Base-by-base conservation (phyloP, 1,140 invertebrate species). In the Drosophila kohkoa region DNA sequence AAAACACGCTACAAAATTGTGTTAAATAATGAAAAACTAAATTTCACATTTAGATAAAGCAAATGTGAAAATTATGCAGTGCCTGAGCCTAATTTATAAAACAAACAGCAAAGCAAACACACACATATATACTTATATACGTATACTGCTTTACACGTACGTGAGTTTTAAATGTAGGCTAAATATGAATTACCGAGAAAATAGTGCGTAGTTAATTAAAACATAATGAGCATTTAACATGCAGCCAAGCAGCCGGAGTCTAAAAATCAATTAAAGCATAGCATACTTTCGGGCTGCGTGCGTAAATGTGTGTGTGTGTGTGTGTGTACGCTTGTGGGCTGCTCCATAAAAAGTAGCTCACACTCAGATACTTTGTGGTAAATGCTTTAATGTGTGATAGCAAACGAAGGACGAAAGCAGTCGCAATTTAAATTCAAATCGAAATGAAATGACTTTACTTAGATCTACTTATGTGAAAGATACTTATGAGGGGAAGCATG, bases 21-120 rank as follows among this genome's bases (percentile, higher is more conserved):
- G 74, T 88, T 77, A 87, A 87, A 87, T 87, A 90, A 90, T 90
- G 82, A 87, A 90, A 90, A 81, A 81, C 82, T 90, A 90, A 90
- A 90, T 87, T 90, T 77, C 63, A 62, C 87, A 90, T 90, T 90
- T 79, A 90, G 88, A 90, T 90, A 83, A 90, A n/a, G 58, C 49
- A 68, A 90, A 90, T 90, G 88, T 58, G 75, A 90, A 83, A 90
- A 90, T 90, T 90, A 90, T 90, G 78, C 88, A 64, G 58, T 49
- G 49, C 66, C 80, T 59, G 48, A 13, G 71, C 60, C 63, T 83
- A 81, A 82, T 90, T 90, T 66, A 83, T 75, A 81, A 90, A 87
- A 81, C 80, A 87, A 90, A 90, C 78, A 90, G 43, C 58, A 35
- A 16, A 46, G 62, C 59, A 64, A 45, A 51, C 54, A 66, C 55